Percentiles rank a stretch among this genome's conserved stretches.
Conservation (phyloP, 2,888 invertebrate species). For the Eristalis tenax region DNA sequence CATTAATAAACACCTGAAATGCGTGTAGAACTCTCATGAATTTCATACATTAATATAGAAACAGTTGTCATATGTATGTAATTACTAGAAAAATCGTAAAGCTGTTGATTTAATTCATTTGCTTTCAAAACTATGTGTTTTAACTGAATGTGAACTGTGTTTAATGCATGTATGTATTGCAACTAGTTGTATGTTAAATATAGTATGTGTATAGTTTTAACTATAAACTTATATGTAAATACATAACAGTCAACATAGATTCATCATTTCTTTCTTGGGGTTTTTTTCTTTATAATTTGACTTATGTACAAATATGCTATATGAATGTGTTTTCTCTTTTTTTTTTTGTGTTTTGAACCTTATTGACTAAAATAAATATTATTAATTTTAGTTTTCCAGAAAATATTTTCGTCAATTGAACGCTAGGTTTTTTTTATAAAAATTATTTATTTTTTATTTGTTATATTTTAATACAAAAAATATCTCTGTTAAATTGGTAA, state of each 20-base stretch:
- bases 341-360: slow-evolving; percentile 67
- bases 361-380: slow-evolving; percentile 58
- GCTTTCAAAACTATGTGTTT: slow-evolving; percentile 20
- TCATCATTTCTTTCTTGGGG: slow-evolving; percentile 35
- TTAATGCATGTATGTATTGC: slow-evolving; percentile 44
- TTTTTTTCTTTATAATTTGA: slow-evolving; percentile 42
- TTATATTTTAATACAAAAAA: slow-evolving; percentile 48
- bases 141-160: slow-evolving; percentile 2
- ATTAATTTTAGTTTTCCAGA: slow-evolving; percentile 45
- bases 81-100: slow-evolving; percentile 11
- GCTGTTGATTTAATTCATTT: slow-evolving; percentile 41
- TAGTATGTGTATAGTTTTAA: slow-evolving; percentile 50
- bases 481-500: slow-evolving; percentile 23
- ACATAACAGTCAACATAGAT: slow-evolving; percentile 68
- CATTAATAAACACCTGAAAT: too few relatives aligned
- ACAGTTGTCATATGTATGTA: slow-evolving; percentile 45
- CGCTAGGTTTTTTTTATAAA: slow-evolving; percentile 58
- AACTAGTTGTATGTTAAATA: slow-evolving; percentile 50
- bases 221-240: slow-evolving; percentile 49
- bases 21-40: not conserved
- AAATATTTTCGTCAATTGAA: slow-evolving; percentile 55
- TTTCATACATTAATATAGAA: slow-evolving; percentile 17
- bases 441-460: slow-evolving; percentile 43
- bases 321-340: slow-evolving; percentile 36
- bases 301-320: slow-evolving; percentile 35